Evolutionary conservation across 2,888 invertebrate genomes (phyloP).

Genomic region (Rugalucina vietnamica): DNA sequence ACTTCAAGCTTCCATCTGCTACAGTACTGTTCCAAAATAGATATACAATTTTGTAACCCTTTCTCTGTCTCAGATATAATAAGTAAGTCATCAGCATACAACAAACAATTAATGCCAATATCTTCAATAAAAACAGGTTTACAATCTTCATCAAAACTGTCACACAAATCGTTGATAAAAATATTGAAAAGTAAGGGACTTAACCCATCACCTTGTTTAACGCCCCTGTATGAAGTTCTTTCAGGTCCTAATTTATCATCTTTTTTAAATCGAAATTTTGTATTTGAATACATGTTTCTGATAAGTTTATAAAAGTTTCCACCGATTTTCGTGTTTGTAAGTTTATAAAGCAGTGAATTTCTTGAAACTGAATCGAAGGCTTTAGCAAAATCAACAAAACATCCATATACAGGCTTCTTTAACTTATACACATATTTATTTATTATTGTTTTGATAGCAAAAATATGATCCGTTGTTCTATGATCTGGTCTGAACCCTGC

Average conservation of each 20-base stretch:
- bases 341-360: neutral
- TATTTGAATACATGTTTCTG: neutral
- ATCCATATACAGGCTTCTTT: conserved; percentile 6
- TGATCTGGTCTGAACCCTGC: conserved; percentile 8
- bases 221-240: neutral
- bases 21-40: too few species aligned
- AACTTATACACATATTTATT: conserved; percentile 17
- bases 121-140: neutral
- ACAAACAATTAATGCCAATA: neutral
- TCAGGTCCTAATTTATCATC: neutral
- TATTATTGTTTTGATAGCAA: conserved; percentile 15
- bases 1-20: too few species aligned
- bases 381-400: too few species aligned
- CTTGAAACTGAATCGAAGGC: neutral
- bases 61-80: too few species aligned
- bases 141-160: too few species aligned
- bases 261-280: neutral
- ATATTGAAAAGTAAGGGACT: neutral
- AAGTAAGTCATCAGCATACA: conserved; percentile 6
- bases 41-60: too few species aligned
- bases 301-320: neutral
- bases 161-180: neutral
- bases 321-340: neutral
- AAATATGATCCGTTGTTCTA: conserved; percentile 15
- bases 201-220: conserved; percentile 1